These are phyloP conservation scores for Machimus rusticus DNA, from an alignment of 2,888 invertebrate genomes.

Conservation along the genomic window DNA sequence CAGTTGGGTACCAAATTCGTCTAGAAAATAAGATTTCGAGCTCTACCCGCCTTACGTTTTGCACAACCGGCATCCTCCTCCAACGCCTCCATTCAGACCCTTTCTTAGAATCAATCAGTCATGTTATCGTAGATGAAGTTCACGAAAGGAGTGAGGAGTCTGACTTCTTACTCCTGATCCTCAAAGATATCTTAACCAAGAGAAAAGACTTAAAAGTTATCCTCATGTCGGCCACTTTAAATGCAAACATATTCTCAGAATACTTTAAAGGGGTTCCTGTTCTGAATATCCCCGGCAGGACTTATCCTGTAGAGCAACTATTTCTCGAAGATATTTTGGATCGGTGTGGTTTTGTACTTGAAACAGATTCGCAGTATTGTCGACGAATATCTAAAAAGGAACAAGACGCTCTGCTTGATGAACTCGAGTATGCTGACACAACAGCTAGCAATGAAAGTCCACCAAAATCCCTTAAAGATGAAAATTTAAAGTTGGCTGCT, in stretches of 20 bases:
- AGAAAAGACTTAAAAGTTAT: constrained; percentile 82
- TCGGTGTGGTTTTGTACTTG: constrained; percentile 67
- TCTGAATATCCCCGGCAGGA: constrained; percentile 82
- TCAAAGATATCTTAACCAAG: constrained; percentile 77
- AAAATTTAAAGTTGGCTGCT: constrained; percentile 74
- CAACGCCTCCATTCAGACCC: constrained; percentile 84
- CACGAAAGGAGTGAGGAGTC: constrained; percentile 92
- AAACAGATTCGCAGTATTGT: constrained; percentile 68
- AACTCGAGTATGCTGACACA: constrained; percentile 71
- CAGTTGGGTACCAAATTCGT: constrained; percentile 75
- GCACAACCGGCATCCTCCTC: constrained; percentile 91
- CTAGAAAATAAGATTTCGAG: constrained; percentile 80
- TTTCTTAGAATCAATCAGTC: constrained; percentile 77
- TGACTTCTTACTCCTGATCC: constrained; percentile 85
- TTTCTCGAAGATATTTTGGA: constrained; percentile 85
- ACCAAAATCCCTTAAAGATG: constrained; percentile 73
- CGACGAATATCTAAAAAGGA: constrained; percentile 71
- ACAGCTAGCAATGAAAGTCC: constrained; percentile 66
- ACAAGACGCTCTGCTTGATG: constrained; percentile 68
- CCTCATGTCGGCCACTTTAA: constrained; percentile 93
- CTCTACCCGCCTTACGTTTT: constrained; percentile 85
- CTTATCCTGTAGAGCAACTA: constrained; percentile 82
- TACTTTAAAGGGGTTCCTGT: constrained; percentile 85
- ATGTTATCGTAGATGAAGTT: constrained; percentile 89
- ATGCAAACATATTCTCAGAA: constrained; percentile 81